Evolutionary conservation across 2,113 vertebrate species (phyloP).

Genomic region (Grus americana): DNA sequence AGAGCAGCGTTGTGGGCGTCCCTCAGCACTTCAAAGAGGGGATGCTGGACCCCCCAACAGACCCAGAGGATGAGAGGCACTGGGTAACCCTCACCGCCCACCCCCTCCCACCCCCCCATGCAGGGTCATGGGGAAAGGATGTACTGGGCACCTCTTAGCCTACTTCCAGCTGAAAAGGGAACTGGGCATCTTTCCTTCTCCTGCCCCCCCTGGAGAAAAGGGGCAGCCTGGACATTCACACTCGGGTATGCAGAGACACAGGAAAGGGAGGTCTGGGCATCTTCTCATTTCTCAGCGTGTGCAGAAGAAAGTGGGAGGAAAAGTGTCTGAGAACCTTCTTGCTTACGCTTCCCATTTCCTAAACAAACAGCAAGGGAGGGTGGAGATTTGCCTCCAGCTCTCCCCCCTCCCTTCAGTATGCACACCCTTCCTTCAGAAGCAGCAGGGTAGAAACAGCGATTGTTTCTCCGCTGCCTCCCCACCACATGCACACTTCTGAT

Average conservation of each 20-base stretch:
- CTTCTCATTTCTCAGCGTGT: background rate
- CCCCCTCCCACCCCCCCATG: fast-evolving
- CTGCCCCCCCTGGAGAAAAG: fast-evolving
- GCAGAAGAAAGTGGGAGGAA: background rate
- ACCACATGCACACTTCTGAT: background rate
- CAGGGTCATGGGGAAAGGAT: no score
- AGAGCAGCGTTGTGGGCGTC: background rate
- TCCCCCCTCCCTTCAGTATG: background rate
- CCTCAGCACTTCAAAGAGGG: background rate
- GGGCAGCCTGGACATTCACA: background rate
- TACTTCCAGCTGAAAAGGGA: background rate
- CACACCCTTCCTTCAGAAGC: background rate
- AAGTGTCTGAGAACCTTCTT: background rate
- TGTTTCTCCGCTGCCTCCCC: background rate
- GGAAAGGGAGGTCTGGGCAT: background rate
- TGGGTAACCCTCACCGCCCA: background rate
- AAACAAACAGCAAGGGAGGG: background rate
- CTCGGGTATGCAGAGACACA: background rate
- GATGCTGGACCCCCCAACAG: fast-evolving
- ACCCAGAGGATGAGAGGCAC: fast-evolving
- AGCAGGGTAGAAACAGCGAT: background rate
- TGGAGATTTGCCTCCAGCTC: background rate
- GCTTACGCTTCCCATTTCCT: background rate
- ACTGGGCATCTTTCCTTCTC: background rate
- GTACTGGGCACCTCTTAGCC: background rate